Evolutionary conservation across 2,888 invertebrate genomes (phyloP).

Genomic region (Dryocosmus kuriphilus): DNA sequence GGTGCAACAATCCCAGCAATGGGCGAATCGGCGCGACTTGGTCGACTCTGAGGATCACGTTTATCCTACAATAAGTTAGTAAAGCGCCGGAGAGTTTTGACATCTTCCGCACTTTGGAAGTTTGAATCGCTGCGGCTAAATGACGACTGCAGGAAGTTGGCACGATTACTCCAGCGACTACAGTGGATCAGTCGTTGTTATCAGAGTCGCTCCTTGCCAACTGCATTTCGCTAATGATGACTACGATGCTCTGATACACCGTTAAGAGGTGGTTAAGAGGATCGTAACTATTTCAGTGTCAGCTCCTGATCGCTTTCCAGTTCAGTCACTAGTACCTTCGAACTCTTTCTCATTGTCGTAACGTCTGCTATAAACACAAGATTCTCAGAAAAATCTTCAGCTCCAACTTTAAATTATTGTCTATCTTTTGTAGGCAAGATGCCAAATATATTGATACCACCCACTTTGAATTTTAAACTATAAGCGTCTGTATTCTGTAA

Average conservation of each 20-base stretch:
- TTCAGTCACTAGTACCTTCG: neutral
- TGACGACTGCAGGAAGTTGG: slow-evolving; percentile 37
- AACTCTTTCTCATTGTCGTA: neutral
- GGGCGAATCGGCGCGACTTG: slow-evolving; percentile 1
- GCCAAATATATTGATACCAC: no score
- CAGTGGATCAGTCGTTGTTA: slow-evolving; percentile 27
- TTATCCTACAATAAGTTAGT: slow-evolving; percentile 37
- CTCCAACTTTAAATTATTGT: no score
- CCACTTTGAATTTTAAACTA: no score
- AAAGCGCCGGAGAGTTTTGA: slow-evolving; percentile 31
- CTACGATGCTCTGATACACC: slow-evolving; percentile 15
- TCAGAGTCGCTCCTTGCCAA: slow-evolving; percentile 30
- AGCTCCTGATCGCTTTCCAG: slow-evolving; percentile 24
- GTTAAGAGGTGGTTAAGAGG: slow-evolving; percentile 32
- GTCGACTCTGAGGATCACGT: slow-evolving; percentile 22
- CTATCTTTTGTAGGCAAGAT: no score
- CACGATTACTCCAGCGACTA: slow-evolving; percentile 11
- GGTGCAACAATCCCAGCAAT: slow-evolving; percentile 5
- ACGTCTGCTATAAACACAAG: neutral
- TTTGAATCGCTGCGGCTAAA: slow-evolving; percentile 28
- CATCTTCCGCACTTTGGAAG: slow-evolving; percentile 18
- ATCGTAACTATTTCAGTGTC: slow-evolving; percentile 34
- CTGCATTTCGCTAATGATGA: slow-evolving; percentile 39
- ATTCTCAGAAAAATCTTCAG: neutral
- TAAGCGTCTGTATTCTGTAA: no score